Percentiles rank a stretch among this genome's conserved stretches.
phyloP scores from a whole-genome alignment of 2,888 invertebrate species.

The Adelognathus sp. region DNA sequence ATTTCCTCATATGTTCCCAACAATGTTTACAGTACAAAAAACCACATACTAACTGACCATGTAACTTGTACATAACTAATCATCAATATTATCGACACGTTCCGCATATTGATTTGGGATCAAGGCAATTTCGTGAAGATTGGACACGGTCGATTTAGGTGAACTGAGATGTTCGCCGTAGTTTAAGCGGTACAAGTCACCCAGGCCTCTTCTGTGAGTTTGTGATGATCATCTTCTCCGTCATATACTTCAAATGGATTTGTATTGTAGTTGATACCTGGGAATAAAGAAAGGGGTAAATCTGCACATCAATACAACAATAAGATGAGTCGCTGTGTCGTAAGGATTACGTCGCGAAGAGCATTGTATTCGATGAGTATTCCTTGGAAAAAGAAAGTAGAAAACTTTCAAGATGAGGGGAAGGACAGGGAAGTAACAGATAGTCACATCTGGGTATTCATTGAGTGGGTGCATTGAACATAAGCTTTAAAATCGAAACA shows the following conservation, averaged over 20 bases:
- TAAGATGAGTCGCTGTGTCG: not conserved
- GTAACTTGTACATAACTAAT: slow-evolving; percentile 39
- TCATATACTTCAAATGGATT: not conserved
- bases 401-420: too few species aligned
- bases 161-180: not conserved
- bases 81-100: slow-evolving; percentile 13
- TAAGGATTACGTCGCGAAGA: not conserved
- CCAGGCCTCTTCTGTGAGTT: too few species aligned
- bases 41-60: slow-evolving; percentile 45
- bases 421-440: too few species aligned
- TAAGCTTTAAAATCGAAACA: not conserved
- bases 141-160: not conserved
- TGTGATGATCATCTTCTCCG: not conserved
- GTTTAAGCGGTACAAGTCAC: too few species aligned
- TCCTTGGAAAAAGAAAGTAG: not conserved
- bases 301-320: not conserved
- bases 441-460: not conserved
- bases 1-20: slow-evolving; percentile 14
- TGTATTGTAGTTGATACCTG: not conserved
- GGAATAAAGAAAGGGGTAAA: not conserved
- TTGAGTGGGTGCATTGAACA: not conserved
- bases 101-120: slow-evolving; percentile 33
- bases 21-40: slow-evolving; percentile 36
- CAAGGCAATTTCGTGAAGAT: slow-evolving; percentile 18
- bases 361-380: not conserved